Base-by-base conservation (phyloP, 2,113 vertebrate genomes). In the Taxidea taxus region DNA sequence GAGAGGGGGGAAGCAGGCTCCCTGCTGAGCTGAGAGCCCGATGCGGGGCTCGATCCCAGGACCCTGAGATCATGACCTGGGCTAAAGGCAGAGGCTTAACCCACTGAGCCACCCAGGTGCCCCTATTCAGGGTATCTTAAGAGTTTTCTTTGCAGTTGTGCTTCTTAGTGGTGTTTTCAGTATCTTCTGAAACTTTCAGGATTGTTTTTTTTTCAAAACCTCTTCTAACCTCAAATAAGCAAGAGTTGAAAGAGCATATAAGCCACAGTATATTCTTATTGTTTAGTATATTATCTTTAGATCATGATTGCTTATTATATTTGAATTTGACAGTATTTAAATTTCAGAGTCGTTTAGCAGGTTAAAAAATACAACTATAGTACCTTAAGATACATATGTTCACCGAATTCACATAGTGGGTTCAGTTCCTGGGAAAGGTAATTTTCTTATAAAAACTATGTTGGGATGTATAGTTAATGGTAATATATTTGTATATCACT, bases 341-440 rank as follows among this genome's bases (percentile, higher is more conserved):
- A 87, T 82, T 96, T 91, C n/a, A 96, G 82, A 27, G 54, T 72
- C 78, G 94, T 64, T 95, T 90, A 75, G 21, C 54, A 96, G 25
- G 31, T 96, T 66, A 84, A 90, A 83, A 95, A 92, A 60, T 39
- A 49, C 10, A 81, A 93, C 23, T 18, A 84, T 2, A 94, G 14
- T 13, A 89, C 44, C 20, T 78, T 87, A 72, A 93, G 13, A 92
- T 83, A 58, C 25, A 74, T 58, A 95, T 56, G 20, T 88, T 88
- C 42, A 84, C 49, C 74, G 6, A 68, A 68, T 20, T 21, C 13
- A 62, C n/a, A 56, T 47, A 70, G 42, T 90, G 31, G 58, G 42
- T 56, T 77, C 82, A 82, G 27, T 68, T 94, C 51, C 54, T 56
- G 27, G 18, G 42, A 87, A 96, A 97, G 42, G 54, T 56, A 89